These are phyloP conservation scores for Eurystomus gularis DNA, from an alignment of 2,113 vertebrate species.

Conservation along the genomic window DNA sequence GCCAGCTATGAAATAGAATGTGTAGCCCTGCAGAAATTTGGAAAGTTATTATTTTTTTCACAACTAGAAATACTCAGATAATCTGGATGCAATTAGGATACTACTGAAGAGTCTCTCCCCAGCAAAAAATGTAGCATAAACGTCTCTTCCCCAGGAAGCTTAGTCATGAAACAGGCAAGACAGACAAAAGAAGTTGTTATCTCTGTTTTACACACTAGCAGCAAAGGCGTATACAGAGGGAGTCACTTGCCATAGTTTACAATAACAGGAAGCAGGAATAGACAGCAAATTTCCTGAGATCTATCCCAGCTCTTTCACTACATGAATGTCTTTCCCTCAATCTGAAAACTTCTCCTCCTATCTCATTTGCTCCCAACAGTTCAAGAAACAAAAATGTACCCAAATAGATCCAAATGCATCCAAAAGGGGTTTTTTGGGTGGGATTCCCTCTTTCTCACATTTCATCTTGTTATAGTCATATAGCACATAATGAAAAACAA, in stretches of 20 bases:
- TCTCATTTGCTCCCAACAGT: background rate
- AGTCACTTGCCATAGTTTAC: background rate
- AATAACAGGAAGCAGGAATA: background rate
- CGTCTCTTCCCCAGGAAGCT: background rate
- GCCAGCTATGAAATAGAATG: background rate
- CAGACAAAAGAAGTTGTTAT: background rate
- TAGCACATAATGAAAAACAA: background rate
- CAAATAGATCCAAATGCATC: too few relatives aligned
- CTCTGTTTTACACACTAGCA: background rate
- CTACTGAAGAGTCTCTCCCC: background rate
- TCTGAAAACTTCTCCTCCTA: background rate
- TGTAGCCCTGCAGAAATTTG: background rate
- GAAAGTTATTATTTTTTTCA: background rate
- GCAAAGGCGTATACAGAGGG: background rate
- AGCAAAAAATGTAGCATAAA: fast-evolving
- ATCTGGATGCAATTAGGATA: background rate
- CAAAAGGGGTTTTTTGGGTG: background rate
- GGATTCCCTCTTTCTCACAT: background rate
- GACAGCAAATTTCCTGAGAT: background rate
- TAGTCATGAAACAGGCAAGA: background rate
- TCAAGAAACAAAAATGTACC: background rate
- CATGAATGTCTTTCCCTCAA: background rate
- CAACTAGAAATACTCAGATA: background rate
- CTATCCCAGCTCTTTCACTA: background rate
- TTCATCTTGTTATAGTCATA: background rate